Base-by-base conservation (phyloP, 1,140 invertebrate species). In the Philaenus spumarius region DNA sequence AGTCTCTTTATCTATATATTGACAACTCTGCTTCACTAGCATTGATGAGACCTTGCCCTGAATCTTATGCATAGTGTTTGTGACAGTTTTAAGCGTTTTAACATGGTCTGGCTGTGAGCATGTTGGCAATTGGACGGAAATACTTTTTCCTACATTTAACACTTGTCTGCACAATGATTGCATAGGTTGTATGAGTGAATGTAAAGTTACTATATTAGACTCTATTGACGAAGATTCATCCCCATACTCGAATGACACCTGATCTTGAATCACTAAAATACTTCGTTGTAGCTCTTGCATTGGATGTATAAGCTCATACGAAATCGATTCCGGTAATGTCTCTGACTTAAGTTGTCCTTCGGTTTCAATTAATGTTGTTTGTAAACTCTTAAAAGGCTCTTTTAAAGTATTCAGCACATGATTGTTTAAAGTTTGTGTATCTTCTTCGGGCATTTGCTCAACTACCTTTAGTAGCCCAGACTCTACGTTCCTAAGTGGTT, bases 171-270 rank as follows among this genome's bases (percentile, higher is more conserved):
- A 56, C 12, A 66, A 35, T 37, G 52, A 23, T 55, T 66, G 57
- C 48, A 68, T 54, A 15, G 66, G 66, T 24, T 65, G 61, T 2
- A 66, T 48, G 26, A 68, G 37, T 0, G 63, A 65, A 43, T 68
- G 60, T 20, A 68, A 42, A 2, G 61, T 65, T 11, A 57, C 50
- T 39, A 66, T 63, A 48, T 65, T 66, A 12, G 65, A 62, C 42
- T 66, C 64, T 23, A 65, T 66, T 14, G 62, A 53, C 0, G 63
- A 45, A 1, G 64, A 63, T 54, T 67, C 62, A 53, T 64, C 62
- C 5, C 63, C 63, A 58, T 65, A 64, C 57, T 66, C 63, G 52
- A 67, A 67, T 1, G 64, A 65, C 22, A 64, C 58, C 58, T 67
- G 62, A 47, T 69, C 63, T 37, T 67, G 65, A 12, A 68, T 65